Evolutionary conservation across 2,888 invertebrate genomes (phyloP), one percentile per base, ranked within the genome.

Genomic region (Atherix ibis): DNA sequence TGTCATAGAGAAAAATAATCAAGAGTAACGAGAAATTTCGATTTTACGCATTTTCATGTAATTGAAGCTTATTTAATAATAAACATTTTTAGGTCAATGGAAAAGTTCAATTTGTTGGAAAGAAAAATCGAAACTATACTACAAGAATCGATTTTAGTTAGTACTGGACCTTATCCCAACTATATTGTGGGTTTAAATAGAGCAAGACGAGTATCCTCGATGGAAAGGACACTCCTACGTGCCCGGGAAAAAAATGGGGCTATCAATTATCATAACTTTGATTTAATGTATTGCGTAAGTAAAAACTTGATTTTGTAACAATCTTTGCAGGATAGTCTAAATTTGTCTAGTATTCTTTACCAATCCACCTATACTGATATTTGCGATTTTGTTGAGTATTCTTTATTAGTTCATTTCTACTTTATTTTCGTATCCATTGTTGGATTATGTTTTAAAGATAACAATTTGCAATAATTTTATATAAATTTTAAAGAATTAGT

Each of bases 201-300:
- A 56, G 97, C 97, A 0, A 94, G 95, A 57, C 97, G 98, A 57
- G 94, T 97, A 1, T 91, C 92, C 2, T 75, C 88, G 6, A 73
- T 94, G 51, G 97, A 98, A 56, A 68, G 89, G 36, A 82, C 82
- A 42, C 64, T 97, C 31, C 85, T 91, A 41, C 70, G 87, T 36
- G 74, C 91, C 56, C 82, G 94, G 45, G 95, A 95, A 57, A 92
- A 97, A 56, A 76, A 81, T 17, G 82, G 83, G 32, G 69, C 88
- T 41, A 81, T 81, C 30, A 92, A 95, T 42, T 77, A 79, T 37
- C 88, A 91, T 53, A 97, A 97, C 56, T 71, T 94, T 47, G 97
- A 98, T 52, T 68, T 98, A 18, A 94, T 95, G 1, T 95, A 91
- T 64, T 83, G 87, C 40, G 95, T 89, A 66, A 64, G 64, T 56